Evolutionary conservation across 2,888 invertebrate species (phyloP).

Genomic region (Gastrophysa polygoni): DNA sequence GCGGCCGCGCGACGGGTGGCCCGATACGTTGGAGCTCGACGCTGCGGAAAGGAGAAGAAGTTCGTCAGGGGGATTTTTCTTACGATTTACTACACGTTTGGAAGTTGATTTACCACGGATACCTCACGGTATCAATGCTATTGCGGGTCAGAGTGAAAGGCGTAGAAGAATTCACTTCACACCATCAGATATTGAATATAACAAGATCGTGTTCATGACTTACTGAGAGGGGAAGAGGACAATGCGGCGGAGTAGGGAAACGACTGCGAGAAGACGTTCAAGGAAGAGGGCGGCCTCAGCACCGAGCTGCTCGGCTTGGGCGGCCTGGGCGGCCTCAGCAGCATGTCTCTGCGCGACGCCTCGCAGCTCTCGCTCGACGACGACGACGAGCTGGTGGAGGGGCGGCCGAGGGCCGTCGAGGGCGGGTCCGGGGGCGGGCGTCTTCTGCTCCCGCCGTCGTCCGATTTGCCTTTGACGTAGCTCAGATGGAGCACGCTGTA

Average conservation of each 20-base stretch:
- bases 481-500: slow-evolving; percentile 58
- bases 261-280: slow-evolving; percentile 41
- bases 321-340: slow-evolving; percentile 18
- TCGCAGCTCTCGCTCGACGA: slow-evolving; percentile 6
- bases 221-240: slow-evolving; percentile 25
- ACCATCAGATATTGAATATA: too few species aligned
- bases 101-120: too few species aligned
- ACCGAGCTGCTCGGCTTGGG: slow-evolving; percentile 22
- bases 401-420: slow-evolving; percentile 3
- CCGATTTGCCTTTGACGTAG: slow-evolving; percentile 52
- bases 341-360: slow-evolving; percentile 15
- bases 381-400: slow-evolving; percentile 20
- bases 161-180: too few species aligned
- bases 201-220: slow-evolving; percentile 10
- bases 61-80: too few species aligned
- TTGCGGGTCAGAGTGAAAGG: too few species aligned
- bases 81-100: too few species aligned
- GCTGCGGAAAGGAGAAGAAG: too few species aligned
- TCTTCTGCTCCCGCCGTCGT: slow-evolving; percentile 37
- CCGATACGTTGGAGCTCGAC: not conserved
- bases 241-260: slow-evolving; percentile 33
- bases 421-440: not conserved
- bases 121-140: too few species aligned
- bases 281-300: slow-evolving; percentile 48
- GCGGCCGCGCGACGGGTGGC: slow-evolving; percentile 18